Evolutionary conservation across 2,797 vertebrate species (phyloP), one percentile per base, ranked within the genome.

Genomic region (Liparis tanakae): DNA sequence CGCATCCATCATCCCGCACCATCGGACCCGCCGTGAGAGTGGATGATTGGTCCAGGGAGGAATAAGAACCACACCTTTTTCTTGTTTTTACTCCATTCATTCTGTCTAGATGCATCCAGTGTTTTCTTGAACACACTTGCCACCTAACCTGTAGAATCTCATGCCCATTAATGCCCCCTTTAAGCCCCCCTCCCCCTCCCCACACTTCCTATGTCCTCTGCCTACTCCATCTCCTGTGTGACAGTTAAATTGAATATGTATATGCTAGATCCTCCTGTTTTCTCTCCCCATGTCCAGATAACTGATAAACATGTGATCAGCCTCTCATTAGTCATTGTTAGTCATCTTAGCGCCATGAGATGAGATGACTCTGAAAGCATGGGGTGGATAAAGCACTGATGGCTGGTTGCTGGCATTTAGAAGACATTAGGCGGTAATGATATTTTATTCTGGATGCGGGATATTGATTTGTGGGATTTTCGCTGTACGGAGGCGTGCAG

Each of bases 41-140:
- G 94, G 87, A 91, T 95, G 94, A 93, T 93, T 94, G 94, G 91
- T 93, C 93, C 90, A 93, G 91, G 88, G 87, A 95, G 87, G 71
- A 79, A 89, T 92, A 92, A 91, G 78, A 92, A 82, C 58, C 85
- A 84, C 84, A 79, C 56, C 79, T 86, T 78, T 78, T 85, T 51
- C 25, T 84, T 76, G 85, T 78, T 85, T 53, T 84, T 76, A 84
- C 81, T 77, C 74, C 71, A 85, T 88, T 85, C 79, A 85, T 87
- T 80, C 37, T 85, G 63, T 85, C 76, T 91, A 92, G 87, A 83
- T 76, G 77, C 86, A 88, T 90, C 83, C 83, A 90, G 83, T 91
- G 87, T 92, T 90, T 83, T 76, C 79, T 85, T 83, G 78, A 90
- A 79, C 70, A 87, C 79, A 80, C 48, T 72, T 72, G 58, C 74